These are phyloP conservation scores for Lochmaea capreae DNA, from an alignment of 2,888 invertebrate genomes.

Conservation along the genomic window DNA sequence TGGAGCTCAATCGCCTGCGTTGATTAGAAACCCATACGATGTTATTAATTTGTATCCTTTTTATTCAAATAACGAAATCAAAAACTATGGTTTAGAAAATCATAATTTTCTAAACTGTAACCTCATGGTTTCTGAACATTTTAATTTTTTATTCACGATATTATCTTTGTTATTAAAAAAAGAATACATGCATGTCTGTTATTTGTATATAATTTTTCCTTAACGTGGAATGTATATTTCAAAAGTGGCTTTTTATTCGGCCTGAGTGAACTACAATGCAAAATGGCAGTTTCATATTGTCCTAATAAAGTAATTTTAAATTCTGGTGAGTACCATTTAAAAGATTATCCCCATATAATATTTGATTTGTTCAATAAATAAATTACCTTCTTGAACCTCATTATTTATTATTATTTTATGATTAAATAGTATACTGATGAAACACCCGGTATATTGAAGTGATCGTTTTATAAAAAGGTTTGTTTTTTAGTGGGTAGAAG, in stretches of 20 bases:
- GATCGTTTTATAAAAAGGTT: too few relatives aligned
- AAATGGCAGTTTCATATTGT: slow-evolving; percentile 72
- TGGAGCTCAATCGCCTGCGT: slow-evolving; percentile 71
- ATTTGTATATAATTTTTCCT: slow-evolving; percentile 30
- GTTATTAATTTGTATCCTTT: slow-evolving; percentile 76
- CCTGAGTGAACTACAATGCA: slow-evolving; percentile 75
- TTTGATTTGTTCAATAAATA: too few relatives aligned
- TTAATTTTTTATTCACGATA: too few relatives aligned
- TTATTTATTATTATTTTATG: too few relatives aligned
- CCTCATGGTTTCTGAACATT: too few relatives aligned
- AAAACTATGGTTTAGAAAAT: too few relatives aligned
- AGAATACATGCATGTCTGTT: neutral
- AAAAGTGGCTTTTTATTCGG: slow-evolving; percentile 76
- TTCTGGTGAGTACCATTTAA: slow-evolving; percentile 68
- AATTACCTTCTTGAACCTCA: too few relatives aligned
- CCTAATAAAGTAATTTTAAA: slow-evolving; percentile 72
- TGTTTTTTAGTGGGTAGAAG: slow-evolving; percentile 65
- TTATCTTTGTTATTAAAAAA: too few relatives aligned
- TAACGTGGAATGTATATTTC: slow-evolving; percentile 10
- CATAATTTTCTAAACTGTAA: too few relatives aligned
- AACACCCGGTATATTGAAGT: too few relatives aligned
- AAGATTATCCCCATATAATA: neutral
- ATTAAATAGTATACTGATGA: too few relatives aligned
- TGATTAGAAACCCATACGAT: slow-evolving; percentile 80
- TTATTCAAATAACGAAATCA: neutral